Evolutionary conservation across 1,140 invertebrate species (phyloP), one percentile per base, ranked within the genome.

Genomic region (Euura lappo): DNA sequence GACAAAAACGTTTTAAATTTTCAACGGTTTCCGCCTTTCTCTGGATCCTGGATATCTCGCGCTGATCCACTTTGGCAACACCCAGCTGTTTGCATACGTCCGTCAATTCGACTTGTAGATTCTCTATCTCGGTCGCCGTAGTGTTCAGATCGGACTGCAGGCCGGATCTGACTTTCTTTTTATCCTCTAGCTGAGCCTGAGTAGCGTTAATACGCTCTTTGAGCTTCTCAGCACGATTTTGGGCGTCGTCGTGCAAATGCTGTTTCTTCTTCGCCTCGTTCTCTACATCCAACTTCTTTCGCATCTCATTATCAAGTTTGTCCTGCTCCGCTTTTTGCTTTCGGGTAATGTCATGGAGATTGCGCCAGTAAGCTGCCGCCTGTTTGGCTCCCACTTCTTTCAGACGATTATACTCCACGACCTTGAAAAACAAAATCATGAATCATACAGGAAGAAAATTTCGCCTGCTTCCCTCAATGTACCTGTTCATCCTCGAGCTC

Each of bases 21-120:
- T 99, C 98, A 13, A 99, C 96, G 79, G 99, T 96, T 89, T 99
- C 98, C 80, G 97, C 96, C 84, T 99, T 99, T 87, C 98, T 99
- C 76, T 96, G 94, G 2, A 96, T 91, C 28, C 98, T 89, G 2
- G 97, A 94, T 85, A 98, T 97, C 88, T 99, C 98, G 84, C 99
- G 97, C 84, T 99, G 98, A 84, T 99, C 98, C 47, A 98, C 97
- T 81, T 98, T 94, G 6, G 98, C 98, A 89, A 99, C 98, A 2
- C 98, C 97, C 1, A 99, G 88, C 87, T 99, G 96, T 80, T 96
- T 93, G 1, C 94, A 93, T 69, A 99, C 96, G 75, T 92, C 93
- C 79, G 97, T 96, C 69, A 99, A 87, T 81, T 97, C 94, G 47
- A 91, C 89, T 82, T 99, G 97, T 65, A 99, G 91, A 81, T 95